Evolutionary conservation across 2,888 invertebrate species (phyloP).

Genomic region (Agriopis aurantiaria): DNA sequence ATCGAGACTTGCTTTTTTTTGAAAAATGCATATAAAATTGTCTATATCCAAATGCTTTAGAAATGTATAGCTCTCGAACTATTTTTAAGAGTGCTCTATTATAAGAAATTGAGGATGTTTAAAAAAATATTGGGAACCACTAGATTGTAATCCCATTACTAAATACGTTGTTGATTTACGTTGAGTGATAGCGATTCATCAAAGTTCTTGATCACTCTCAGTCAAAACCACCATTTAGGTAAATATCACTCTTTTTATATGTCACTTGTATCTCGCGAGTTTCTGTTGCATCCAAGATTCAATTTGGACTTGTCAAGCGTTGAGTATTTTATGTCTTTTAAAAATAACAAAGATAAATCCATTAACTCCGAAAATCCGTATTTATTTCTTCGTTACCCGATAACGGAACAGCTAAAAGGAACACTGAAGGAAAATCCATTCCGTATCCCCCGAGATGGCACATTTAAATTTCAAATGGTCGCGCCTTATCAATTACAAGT

Average conservation of each 20-base stretch:
- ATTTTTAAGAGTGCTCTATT: too few species aligned
- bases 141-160: too few species aligned
- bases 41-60: too few species aligned
- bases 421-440: constrained; percentile 66
- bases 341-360: constrained; percentile 35
- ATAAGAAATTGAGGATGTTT: too few species aligned
- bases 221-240: background rate
- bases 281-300: constrained; percentile 13
- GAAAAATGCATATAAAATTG: too few species aligned
- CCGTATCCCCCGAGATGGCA: constrained; percentile 56
- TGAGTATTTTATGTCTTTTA: constrained; percentile 12
- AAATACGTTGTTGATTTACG: too few species aligned
- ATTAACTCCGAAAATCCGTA: constrained; percentile 37
- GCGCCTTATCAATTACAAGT: constrained; percentile 85
- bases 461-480: constrained; percentile 81
- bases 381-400: constrained; percentile 48
- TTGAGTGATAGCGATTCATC: too few species aligned
- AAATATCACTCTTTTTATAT: background rate
- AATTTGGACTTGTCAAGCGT: constrained; percentile 20
- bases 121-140: too few species aligned
- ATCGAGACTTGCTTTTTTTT: too few species aligned
- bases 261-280: background rate
- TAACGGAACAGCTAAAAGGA: constrained; percentile 52
- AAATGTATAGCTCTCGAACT: too few species aligned
- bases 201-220: too few species aligned